Percentiles rank a stretch among this genome's conserved stretches.
phyloP scores from a whole-genome alignment of 2,113 vertebrate species.

The Tragulus kanchil region DNA sequence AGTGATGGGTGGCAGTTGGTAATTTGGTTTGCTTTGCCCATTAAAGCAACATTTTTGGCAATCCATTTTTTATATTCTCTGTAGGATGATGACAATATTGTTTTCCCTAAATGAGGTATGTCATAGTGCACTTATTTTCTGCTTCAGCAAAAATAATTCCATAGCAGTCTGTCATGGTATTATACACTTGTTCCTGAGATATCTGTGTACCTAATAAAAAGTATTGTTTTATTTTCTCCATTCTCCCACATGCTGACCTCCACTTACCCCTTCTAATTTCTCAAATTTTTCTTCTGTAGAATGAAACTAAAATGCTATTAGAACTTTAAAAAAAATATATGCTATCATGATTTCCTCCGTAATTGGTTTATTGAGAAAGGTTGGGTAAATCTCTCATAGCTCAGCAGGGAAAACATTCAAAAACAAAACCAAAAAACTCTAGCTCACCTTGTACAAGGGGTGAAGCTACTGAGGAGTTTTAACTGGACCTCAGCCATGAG shows the following conservation, averaged over 20 bases:
- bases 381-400: neutral
- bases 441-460: neutral
- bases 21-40: conserved; percentile 34
- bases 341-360: neutral
- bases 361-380: conserved; percentile 45
- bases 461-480: neutral
- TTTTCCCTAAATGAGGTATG: conserved; percentile 26
- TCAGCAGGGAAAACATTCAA: neutral
- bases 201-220: neutral
- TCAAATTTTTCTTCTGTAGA: conserved; percentile 2
- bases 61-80: conserved; percentile 28
- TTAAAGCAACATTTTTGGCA: conserved; percentile 39
- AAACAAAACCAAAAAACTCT: neutral
- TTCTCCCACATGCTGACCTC: neutral
- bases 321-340: neutral
- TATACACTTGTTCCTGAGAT: neutral
- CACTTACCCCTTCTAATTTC: neutral
- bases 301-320: neutral
- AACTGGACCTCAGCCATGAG: neutral
- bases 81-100: conserved; percentile 18
- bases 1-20: neutral
- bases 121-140: conserved; percentile 18
- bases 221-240: neutral
- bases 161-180: neutral
- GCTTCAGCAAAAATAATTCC: conserved; percentile 17